Conservation (phyloP, 2,797 vertebrate genomes). For the Esox lucius region DNA sequence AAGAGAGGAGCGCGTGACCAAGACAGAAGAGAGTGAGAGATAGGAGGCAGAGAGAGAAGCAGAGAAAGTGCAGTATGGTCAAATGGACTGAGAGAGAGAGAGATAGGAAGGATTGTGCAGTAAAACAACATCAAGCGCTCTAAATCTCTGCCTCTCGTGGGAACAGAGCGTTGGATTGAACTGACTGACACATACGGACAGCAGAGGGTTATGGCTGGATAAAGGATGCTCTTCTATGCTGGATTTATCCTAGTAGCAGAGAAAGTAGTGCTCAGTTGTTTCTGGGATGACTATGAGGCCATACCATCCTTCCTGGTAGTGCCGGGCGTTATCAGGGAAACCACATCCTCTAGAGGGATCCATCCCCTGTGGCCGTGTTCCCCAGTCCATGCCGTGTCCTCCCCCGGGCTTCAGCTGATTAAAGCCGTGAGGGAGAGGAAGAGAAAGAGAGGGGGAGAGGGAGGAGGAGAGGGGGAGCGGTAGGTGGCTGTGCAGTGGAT, state of each 20-base stretch:
- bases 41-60: constrained; percentile 32
- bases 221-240: constrained; percentile 24
- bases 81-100: constrained; percentile 19
- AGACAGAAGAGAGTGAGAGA: constrained; percentile 16
- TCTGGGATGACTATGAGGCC: constrained; percentile 41
- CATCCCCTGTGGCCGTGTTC: neutral
- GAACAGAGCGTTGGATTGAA: constrained; percentile 15
- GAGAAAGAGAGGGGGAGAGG: too few relatives aligned
- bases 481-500: neutral
- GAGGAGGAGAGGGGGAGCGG: neutral
- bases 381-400: constrained; percentile 32
- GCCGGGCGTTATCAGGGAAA: constrained; percentile 53
- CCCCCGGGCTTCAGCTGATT: constrained; percentile 25
- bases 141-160: neutral
- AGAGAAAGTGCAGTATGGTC: constrained; percentile 35
- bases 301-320: constrained; percentile 59
- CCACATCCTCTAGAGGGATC: constrained; percentile 31
- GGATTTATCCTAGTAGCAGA: constrained; percentile 43
- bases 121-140: constrained; percentile 24
- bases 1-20: constrained; percentile 27
- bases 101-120: constrained; percentile 20
- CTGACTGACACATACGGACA: neutral
- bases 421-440: too few relatives aligned
- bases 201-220: constrained; percentile 3
- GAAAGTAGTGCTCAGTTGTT: constrained; percentile 37